These are phyloP conservation scores for Dascillus cervinus DNA, from an alignment of 2,888 invertebrate species.

Conservation along the genomic window DNA sequence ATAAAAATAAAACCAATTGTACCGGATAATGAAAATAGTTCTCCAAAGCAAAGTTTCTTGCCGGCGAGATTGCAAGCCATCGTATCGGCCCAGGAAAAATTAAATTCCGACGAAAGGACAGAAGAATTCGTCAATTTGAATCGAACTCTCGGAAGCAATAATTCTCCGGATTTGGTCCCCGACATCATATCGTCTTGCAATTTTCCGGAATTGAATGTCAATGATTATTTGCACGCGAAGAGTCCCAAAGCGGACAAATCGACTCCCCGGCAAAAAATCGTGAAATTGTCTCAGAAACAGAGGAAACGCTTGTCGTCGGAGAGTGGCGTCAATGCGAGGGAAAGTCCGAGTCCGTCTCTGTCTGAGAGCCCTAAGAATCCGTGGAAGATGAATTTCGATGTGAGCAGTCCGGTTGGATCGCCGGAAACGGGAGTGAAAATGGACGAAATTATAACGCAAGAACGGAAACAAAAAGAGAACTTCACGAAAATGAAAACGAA, in stretches of 20 bases:
- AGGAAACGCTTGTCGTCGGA: slow-evolving; percentile 52
- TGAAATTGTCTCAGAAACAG: slow-evolving; percentile 58
- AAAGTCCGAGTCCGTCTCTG: slow-evolving; percentile 5
- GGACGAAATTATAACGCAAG: slow-evolving; percentile 61
- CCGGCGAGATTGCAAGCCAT: slow-evolving; percentile 29
- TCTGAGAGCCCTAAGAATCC: slow-evolving; percentile 38
- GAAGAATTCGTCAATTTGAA: slow-evolving; percentile 19
- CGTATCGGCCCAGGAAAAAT: slow-evolving; percentile 24
- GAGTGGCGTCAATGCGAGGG: slow-evolving; percentile 31
- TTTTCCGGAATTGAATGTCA: slow-evolving; percentile 33
- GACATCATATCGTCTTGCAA: slow-evolving; percentile 36
- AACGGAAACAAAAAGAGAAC: slow-evolving; percentile 64
- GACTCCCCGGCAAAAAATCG: slow-evolving; percentile 28
- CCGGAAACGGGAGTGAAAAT: slow-evolving; percentile 27
- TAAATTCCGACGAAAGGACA: slow-evolving; percentile 21
- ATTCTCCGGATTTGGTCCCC: slow-evolving; percentile 14
- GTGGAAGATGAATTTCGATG: slow-evolving; percentile 46
- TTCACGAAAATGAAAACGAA: slow-evolving; percentile 65
- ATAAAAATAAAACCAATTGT: not conserved
- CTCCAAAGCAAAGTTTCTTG: slow-evolving; percentile 1
- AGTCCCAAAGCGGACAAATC: slow-evolving; percentile 28
- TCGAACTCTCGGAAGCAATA: slow-evolving; percentile 5
- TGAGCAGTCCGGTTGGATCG: slow-evolving; percentile 24
- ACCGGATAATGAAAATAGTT: not conserved
- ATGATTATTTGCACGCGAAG: slow-evolving; percentile 17